Evolutionary conservation across 2,797 vertebrate species (phyloP), one percentile per base, ranked within the genome.

Genomic region (Halcyon chelicuti): DNA sequence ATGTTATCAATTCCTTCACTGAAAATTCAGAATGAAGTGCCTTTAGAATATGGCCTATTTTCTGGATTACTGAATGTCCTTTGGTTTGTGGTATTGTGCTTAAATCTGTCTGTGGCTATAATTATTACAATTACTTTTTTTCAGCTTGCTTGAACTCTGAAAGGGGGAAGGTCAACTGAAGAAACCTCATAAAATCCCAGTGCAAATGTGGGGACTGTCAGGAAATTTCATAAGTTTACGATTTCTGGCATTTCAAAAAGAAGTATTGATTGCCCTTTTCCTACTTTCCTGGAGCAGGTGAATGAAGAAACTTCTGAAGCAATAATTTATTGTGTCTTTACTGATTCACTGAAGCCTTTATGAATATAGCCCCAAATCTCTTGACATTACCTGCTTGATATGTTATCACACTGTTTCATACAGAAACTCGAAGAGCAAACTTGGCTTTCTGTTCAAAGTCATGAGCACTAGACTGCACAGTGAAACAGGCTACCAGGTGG

Each of bases 231-330:
- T 86, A 61, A 29, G 55, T 82, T 93, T 88, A 86, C 80, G 68
- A 94, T 84, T 94, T 90, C 86, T 96, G 92, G 63, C 73, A 92
- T 95, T 96, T 96, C 86, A 91, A 71, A 94, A 90, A 94, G 87
- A 88, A 87, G 90, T 96, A 96, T 78, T 93, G 77, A 95, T 96
- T 95, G 79, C 91, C 67, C 46, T 93, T 95, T 94, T 70, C 88
- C 72, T 74, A 79, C 97, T 96, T 96, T 83, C 75, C 93, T 89
- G 90, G 73, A 96, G 93, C 90, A 92, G 74, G 88, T 95, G 86
- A 94, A 90, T n/a, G 60, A 87, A 87, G 88, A 95, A 90, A 94
- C 77, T 95, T 97, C 79, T 94, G 90, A 95, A 95, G 79, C 82
- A 94, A 83, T 94, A 93, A 95, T 94, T 96, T 95, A 89, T 74